These are phyloP conservation scores for Lithodes maja DNA, from an alignment of 2,888 invertebrate genomes.

Conservation along the genomic window DNA sequence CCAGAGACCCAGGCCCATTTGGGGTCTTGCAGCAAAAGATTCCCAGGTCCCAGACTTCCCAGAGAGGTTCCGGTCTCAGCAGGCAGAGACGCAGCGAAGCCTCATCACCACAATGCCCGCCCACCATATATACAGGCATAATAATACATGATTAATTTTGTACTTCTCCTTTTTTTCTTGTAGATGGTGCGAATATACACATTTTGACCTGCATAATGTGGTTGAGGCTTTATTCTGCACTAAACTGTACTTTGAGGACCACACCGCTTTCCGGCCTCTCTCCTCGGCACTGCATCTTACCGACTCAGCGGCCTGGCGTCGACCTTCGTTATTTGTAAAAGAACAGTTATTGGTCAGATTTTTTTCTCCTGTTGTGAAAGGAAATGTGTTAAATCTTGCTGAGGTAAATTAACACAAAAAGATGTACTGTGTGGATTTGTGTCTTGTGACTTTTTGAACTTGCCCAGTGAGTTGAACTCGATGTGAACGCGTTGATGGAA, in stretches of 20 bases:
- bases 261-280: constrained; percentile 20
- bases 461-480: constrained; percentile 53
- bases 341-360: constrained; percentile 8
- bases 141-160: too few species aligned
- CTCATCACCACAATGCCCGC: too few species aligned
- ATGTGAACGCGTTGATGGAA: constrained; percentile 45
- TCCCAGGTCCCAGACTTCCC: too few species aligned
- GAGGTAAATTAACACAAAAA: constrained; percentile 46
- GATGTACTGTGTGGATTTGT: constrained; percentile 56
- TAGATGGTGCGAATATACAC: constrained; percentile 44
- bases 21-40: too few species aligned
- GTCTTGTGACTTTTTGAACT: constrained; percentile 50
- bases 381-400: constrained; percentile 49
- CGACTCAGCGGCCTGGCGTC: constrained; percentile 26
- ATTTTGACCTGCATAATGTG: constrained; percentile 62
- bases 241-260: constrained; percentile 48
- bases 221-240: constrained; percentile 65
- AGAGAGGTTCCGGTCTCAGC: too few species aligned
- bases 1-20: too few species aligned
- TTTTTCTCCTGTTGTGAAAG: constrained; percentile 13
- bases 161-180: background rate
- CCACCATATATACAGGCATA: too few species aligned
- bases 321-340: constrained; percentile 38
- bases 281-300: constrained; percentile 49
- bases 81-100: too few species aligned